A percentile compares a stretch with the other conserved stretches of the same genome.
These are phyloP conservation scores for Chymomyza costata DNA, from an alignment of 1,140 invertebrate genomes.

Conservation along the genomic window DNA sequence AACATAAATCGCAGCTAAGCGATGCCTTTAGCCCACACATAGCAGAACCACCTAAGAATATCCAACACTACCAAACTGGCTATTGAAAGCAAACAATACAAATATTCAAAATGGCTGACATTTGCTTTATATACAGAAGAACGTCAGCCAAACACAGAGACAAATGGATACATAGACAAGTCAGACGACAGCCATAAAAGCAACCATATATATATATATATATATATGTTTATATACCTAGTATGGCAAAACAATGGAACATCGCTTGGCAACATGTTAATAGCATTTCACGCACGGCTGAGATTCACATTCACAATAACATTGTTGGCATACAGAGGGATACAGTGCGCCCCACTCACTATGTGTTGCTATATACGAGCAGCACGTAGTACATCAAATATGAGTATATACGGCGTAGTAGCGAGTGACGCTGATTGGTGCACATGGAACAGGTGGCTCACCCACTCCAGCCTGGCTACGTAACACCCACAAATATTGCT, in stretches of 20 bases:
- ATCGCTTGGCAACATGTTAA: constrained; percentile 62
- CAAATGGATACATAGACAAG: background rate
- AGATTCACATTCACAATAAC: no score
- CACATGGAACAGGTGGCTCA: constrained; percentile 36
- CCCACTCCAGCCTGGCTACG: constrained; percentile 12
- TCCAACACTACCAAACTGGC: constrained; percentile 1
- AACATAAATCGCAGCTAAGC: constrained; percentile 31
- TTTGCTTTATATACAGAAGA: constrained; percentile 16
- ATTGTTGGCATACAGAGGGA: constrained; percentile 35
- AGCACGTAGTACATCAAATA: background rate
- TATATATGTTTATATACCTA: constrained; percentile 1
- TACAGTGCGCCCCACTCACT: no score
- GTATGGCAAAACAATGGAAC: constrained; percentile 47
- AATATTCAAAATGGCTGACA: constrained; percentile 73
- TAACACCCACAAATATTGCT: constrained; percentile 17
- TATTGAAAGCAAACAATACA: constrained; percentile 33
- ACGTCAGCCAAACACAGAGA: background rate
- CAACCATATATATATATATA: background rate
- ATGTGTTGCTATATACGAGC: background rate
- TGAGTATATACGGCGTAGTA: background rate
- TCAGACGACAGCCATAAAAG: constrained; percentile 6
- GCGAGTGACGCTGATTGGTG: constrained; percentile 43
- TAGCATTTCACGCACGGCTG: constrained; percentile 60
- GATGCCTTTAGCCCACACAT: constrained; percentile 1
- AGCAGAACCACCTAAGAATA: background rate